A percentile compares a stretch with the other conserved stretches of the same genome.
These are phyloP conservation scores for Struthio camelus DNA, from an alignment of 2,113 vertebrate species.

Conservation along the genomic window DNA sequence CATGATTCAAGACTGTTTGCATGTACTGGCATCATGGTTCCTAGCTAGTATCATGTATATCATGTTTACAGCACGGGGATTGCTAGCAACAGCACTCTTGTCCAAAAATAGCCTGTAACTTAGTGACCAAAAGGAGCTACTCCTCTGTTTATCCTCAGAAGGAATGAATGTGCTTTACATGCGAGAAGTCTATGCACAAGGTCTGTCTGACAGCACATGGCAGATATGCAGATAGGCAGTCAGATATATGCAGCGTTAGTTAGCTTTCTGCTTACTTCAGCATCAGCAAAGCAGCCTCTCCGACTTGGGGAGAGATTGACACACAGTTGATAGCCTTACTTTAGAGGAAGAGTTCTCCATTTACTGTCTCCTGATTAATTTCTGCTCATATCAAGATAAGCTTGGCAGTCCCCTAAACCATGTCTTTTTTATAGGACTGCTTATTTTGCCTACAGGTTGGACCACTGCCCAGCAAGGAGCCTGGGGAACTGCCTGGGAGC, in stretches of 20 bases:
- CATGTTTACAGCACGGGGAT: background rate
- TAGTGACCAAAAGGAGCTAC: background rate
- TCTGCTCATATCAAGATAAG: background rate
- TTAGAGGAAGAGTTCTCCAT: background rate
- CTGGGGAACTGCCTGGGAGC: too few relatives aligned
- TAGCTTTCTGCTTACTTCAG: background rate
- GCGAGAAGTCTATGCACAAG: background rate
- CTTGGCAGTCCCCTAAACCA: background rate
- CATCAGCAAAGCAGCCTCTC: background rate
- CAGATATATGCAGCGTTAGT: background rate
- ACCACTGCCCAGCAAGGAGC: background rate
- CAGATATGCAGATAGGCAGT: background rate
- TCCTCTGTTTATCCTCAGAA: background rate
- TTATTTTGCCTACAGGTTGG: background rate
- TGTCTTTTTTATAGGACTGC: background rate
- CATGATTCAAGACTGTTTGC: background rate
- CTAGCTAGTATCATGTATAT: background rate
- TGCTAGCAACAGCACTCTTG: background rate
- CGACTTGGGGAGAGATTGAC: background rate
- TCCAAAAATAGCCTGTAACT: slow-evolving; percentile 14
- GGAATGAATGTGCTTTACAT: background rate
- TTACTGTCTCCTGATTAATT: background rate
- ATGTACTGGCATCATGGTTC: background rate
- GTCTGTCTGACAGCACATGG: background rate
- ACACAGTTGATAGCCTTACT: background rate